phyloP scores from a whole-genome alignment of 1,140 invertebrate genomes.

The Bombyx mori region ASM3026992v2 NC_085130.1:11720001-11720500 shows the following conservation, averaged over 20 bases:
- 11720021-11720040: too few relatives aligned
- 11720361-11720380: conserved; percentile 79
- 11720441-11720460: conserved; percentile 62
- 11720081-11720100: too few relatives aligned
- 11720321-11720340: conserved; percentile 73
- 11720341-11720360: conserved; percentile 87
- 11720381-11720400: conserved; percentile 74
- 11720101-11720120: conserved; percentile 4
- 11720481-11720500: conserved; percentile 62
- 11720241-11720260: conserved; percentile 70
- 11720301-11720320: conserved; percentile 74
- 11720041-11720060: too few relatives aligned
- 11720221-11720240: conserved; percentile 62
- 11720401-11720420: conserved; percentile 49
- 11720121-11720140: conserved; percentile 30
- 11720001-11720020: too few relatives aligned
- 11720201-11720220: conserved; percentile 64
- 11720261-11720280: conserved; percentile 68
- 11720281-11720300: conserved; percentile 76
- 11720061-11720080: too few relatives aligned
- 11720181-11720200: conserved; percentile 55
- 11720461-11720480: conserved; percentile 64
- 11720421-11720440: conserved; percentile 59
- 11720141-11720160: conserved; percentile 48
- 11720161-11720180: conserved; percentile 59